Conservation (phyloP, 2,888 invertebrate species). For the Ectemnius cavifrons region DNA sequence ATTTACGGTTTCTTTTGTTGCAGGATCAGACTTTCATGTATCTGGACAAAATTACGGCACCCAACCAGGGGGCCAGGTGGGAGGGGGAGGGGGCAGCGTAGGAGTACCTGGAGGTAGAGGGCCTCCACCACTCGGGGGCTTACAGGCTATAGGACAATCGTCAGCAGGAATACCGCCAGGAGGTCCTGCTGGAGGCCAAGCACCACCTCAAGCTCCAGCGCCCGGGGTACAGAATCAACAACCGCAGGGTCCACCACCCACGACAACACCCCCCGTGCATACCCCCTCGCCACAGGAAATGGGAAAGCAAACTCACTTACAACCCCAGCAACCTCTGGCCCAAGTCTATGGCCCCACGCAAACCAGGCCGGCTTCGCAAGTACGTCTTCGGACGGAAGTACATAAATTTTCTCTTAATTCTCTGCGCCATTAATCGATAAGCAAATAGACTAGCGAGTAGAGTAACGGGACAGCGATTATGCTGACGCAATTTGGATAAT, state of each 20-base stretch:
- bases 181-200: conserved; percentile 66
- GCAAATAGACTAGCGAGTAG: no score
- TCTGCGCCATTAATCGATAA: no score
- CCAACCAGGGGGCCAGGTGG: conserved; percentile 76
- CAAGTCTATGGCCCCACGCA: conserved; percentile 68
- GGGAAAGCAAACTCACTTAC: conserved; percentile 74
- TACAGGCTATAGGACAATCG: conserved; percentile 73
- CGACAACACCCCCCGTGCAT: conserved; percentile 72
- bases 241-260: conserved; percentile 71
- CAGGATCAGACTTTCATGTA: conserved; percentile 76
- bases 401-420: neutral
- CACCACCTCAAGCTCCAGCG: conserved; percentile 66
- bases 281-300: conserved; percentile 73
- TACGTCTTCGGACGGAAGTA: conserved; percentile 40
- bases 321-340: conserved; percentile 65
- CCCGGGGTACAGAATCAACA: conserved; percentile 71
- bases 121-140: conserved; percentile 70
- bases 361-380: conserved; percentile 67
- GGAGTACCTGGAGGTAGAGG: conserved; percentile 74
- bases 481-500: no score
- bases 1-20: conserved; percentile 26
- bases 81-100: conserved; percentile 73
- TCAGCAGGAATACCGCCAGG: conserved; percentile 71
- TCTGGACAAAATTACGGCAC: conserved; percentile 75
- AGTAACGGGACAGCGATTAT: no score